Percentiles rank a stretch among this genome's conserved stretches.
Conservation (phyloP, 2,888 invertebrate species). For the Napeogenes sylphis region DNA sequence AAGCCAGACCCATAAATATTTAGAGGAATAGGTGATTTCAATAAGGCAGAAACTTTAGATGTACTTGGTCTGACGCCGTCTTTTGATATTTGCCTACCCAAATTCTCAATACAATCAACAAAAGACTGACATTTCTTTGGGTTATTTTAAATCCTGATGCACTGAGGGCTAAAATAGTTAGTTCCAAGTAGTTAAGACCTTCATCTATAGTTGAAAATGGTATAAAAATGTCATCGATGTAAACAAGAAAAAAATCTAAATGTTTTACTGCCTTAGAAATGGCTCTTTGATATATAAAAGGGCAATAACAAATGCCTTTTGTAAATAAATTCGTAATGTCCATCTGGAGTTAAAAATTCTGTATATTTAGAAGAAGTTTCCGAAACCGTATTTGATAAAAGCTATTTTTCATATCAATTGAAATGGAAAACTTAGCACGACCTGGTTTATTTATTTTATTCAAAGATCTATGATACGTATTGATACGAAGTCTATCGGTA, state of each 20-base stretch:
- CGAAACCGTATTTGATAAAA: constrained; percentile 27
- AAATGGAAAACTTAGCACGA: constrained; percentile 17
- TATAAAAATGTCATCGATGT: constrained; percentile 28
- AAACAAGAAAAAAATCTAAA: constrained; percentile 28
- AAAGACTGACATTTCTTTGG: constrained; percentile 29
- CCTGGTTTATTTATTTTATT: constrained; percentile 23
- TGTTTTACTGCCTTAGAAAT: constrained; percentile 27
- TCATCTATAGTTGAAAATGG: constrained; percentile 24
- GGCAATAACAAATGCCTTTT: constrained; percentile 34
- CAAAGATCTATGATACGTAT: constrained; percentile 25
- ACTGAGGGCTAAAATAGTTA: constrained; percentile 17
- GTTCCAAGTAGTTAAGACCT: constrained; percentile 24
- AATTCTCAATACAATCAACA: constrained; percentile 25
- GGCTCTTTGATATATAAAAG: constrained; percentile 32
- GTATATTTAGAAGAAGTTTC: constrained; percentile 28
- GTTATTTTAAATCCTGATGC: constrained; percentile 24
- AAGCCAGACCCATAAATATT: constrained; percentile 27
- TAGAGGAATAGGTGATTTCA: constrained; percentile 25
- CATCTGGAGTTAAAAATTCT: constrained; percentile 30
- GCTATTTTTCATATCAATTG: constrained; percentile 28
- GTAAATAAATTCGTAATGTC: constrained; percentile 29
- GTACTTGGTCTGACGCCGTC: constrained; percentile 28
- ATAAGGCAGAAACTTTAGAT: constrained; percentile 26
- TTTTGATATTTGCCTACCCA: constrained; percentile 26
- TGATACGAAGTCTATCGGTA: constrained; percentile 26